phyloP scores from a whole-genome alignment of 2,113 vertebrate genomes.

The Clupea harengus region DNA sequence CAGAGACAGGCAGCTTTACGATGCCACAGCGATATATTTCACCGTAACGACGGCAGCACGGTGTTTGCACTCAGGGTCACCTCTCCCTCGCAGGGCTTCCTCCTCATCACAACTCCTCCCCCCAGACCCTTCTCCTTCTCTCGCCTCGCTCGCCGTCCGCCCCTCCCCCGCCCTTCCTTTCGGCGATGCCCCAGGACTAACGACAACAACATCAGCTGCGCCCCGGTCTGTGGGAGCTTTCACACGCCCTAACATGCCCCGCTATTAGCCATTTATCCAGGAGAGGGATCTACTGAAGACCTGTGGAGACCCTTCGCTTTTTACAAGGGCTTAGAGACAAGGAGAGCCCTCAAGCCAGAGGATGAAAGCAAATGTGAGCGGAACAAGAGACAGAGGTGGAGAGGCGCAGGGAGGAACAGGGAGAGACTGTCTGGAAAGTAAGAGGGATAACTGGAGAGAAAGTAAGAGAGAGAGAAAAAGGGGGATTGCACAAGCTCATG shows the following conservation, averaged over 20 bases:
- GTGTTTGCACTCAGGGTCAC: constrained; percentile 15
- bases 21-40: constrained; percentile 19
- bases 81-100: not conserved
- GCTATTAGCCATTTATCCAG: constrained; percentile 46
- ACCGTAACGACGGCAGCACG: constrained; percentile 15
- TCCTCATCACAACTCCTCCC: not conserved
- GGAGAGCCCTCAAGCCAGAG: not conserved
- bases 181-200: not conserved
- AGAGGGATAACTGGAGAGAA: not conserved
- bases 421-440: not conserved
- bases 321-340: not conserved
- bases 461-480: not conserved
- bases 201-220: not conserved
- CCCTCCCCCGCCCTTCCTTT: not conserved
- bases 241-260: constrained; percentile 44
- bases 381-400: not conserved
- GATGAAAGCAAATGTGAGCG: not conserved
- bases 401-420: not conserved
- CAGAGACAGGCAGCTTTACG: constrained; percentile 3
- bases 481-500: not conserved
- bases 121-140: not conserved
- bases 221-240: not conserved
- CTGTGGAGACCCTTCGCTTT: not conserved
- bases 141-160: not conserved
- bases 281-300: constrained; percentile 36